These are phyloP conservation scores for Menidia menidia DNA, from an alignment of 2,797 vertebrate genomes.

Conservation along the genomic window DNA sequence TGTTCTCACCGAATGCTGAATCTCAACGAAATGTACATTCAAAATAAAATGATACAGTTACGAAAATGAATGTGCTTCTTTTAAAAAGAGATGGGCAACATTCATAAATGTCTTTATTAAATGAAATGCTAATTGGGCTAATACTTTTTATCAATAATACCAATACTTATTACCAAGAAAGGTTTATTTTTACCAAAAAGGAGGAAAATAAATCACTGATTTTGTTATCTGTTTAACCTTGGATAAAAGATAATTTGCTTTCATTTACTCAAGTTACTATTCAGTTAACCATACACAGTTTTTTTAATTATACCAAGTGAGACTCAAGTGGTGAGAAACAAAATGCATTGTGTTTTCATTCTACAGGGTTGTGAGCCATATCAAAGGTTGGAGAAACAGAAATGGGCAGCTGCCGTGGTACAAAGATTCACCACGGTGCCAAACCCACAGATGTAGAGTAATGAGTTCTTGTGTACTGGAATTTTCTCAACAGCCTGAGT, in stretches of 20 bases:
- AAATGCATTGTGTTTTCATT: slow-evolving; percentile 48
- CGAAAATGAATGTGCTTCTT: background rate
- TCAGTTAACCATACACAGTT: background rate
- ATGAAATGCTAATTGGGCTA: slow-evolving; percentile 10
- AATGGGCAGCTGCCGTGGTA: slow-evolving; percentile 62
- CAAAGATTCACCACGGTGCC: slow-evolving; percentile 60
- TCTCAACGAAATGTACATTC: background rate
- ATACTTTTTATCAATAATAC: too few species aligned
- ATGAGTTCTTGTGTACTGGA: slow-evolving; percentile 68
- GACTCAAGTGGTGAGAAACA: slow-evolving; percentile 45
- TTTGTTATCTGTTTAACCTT: background rate
- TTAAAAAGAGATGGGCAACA: slow-evolving; percentile 7
- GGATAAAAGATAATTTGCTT: background rate
- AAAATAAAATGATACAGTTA: background rate
- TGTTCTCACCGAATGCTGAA: background rate
- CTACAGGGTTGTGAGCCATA: slow-evolving; percentile 57
- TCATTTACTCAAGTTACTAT: slow-evolving; percentile 21
- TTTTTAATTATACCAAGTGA: slow-evolving; percentile 24
- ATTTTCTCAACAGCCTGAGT: slow-evolving; percentile 53
- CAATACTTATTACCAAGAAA: too few species aligned
- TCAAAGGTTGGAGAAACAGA: slow-evolving; percentile 58
- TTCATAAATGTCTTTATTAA: slow-evolving; percentile 7
- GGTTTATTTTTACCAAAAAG: background rate
- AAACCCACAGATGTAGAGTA: slow-evolving; percentile 71
- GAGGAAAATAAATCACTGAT: slow-evolving; percentile 5